Evolutionary conservation across 2,113 vertebrate genomes (phyloP), one percentile per base, ranked within the genome.

Genomic region (Gallinago undulata): DNA sequence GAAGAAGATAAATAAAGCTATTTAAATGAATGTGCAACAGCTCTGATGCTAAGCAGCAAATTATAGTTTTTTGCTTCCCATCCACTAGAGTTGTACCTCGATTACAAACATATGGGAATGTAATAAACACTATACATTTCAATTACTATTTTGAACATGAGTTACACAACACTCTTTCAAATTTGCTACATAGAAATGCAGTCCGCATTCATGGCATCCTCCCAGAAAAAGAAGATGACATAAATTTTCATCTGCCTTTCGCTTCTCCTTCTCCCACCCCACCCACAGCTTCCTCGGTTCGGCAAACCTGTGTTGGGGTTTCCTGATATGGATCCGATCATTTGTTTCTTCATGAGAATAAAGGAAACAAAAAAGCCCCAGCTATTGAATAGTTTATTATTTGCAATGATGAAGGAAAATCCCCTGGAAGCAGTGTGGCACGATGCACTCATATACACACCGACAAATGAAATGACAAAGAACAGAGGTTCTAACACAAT

Each of bases 1-100:
- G 79, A 98, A 97, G 97, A 98, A 98, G 98, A 98, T 97, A 98
- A 98, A 98, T 97, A 98, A 98, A 98, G 94, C 73, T 70, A 97
- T 98, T 97, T 95, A 97, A 95, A 97, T 93, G 95, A 97, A 97
- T 91, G 84, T 95, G 91, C 31, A 57, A 97, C 92, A 97, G 87
- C 84, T 97, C 97, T 87, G 96, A 98, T 97, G 95, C 93, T 96
- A 96, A 97, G 94, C 96, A 97, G 97, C 94, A 97, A 97, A 98
- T 97, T 97, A 96, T 28, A 98, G 96, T 67, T 95, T 97, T 97
- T 96, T 95, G 75, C 92, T 96, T 97, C 97, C 91, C 95, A 96
- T 98, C 88, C 72, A 72, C 95, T 89, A 80, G 87, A 97, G 87
- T 94, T 87, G 63, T 97, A 98, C 97, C 97, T 98, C 91, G 13